Percentiles rank a stretch among this genome's conserved stretches.
Evolutionary conservation across 2,888 invertebrate species (phyloP).

Genomic region (Chrysodeixis includens): DNA sequence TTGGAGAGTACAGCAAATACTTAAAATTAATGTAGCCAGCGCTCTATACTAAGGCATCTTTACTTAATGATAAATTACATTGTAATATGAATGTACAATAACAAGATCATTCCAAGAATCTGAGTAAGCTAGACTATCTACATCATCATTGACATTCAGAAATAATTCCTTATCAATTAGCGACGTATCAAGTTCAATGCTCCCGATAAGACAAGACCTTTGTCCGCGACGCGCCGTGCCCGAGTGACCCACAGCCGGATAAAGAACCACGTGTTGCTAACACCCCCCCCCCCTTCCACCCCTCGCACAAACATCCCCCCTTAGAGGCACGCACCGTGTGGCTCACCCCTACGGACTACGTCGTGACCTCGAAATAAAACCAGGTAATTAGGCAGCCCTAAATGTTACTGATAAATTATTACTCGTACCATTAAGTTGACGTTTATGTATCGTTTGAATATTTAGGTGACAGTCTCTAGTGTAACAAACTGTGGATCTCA

Average conservation of each 20-base stretch:
- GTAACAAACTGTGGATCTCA: no score
- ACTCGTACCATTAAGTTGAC: slow-evolving; percentile 30
- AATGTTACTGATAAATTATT: slow-evolving; percentile 24
- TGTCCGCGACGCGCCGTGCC: slow-evolving; percentile 10
- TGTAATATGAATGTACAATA: no score
- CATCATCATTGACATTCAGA: not conserved
- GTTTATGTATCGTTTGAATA: no score
- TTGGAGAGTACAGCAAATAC: no score
- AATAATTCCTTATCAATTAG: slow-evolving; percentile 5
- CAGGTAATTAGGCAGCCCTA: slow-evolving; percentile 40
- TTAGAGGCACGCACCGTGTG: not conserved
- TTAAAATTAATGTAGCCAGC: no score
- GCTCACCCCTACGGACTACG: slow-evolving; percentile 7
- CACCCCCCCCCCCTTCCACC: not conserved
- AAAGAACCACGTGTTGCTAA: slow-evolving; percentile 46
- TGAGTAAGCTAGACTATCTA: not conserved
- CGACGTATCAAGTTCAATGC: slow-evolving; percentile 43
- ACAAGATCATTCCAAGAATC: no score
- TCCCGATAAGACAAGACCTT: slow-evolving; percentile 31
- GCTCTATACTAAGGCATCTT: no score
- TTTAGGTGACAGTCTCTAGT: no score
- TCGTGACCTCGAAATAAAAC: slow-evolving; percentile 30
- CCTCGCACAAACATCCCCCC: not conserved
- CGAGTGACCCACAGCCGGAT: slow-evolving; percentile 37
- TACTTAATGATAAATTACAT: no score